Conservation (phyloP, 2,113 vertebrate genomes). For the Raja brachyura region DNA sequence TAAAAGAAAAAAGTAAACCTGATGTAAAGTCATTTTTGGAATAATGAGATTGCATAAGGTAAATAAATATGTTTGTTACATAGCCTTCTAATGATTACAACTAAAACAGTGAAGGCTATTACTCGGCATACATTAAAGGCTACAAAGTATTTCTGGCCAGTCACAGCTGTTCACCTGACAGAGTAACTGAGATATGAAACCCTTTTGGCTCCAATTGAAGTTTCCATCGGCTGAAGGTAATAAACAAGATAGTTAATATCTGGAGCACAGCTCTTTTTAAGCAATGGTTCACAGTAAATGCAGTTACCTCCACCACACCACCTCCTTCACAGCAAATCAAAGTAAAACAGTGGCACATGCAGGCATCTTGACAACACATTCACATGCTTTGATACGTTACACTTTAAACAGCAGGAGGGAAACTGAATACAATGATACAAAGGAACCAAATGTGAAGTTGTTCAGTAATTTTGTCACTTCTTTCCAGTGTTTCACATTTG, state of each 20-base stretch:
- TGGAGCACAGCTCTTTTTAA: not conserved
- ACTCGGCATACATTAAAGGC: not conserved
- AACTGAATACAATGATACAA: not conserved
- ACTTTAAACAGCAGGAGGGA: not conserved
- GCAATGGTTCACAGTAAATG: not conserved
- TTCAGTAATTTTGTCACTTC: not conserved
- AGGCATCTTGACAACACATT: not conserved
- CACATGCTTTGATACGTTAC: not conserved
- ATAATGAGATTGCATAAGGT: not conserved
- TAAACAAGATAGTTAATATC: not conserved
- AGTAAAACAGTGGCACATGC: not conserved
- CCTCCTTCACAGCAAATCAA: not conserved
- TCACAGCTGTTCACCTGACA: conserved; percentile 21
- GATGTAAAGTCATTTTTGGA: not conserved
- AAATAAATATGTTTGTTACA: not conserved
- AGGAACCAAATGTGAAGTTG: not conserved
- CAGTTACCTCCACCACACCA: not conserved
- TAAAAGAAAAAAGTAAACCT: not conserved
- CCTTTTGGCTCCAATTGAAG: conserved; percentile 16
- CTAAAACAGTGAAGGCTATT: not conserved
- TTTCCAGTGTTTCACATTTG: not conserved
- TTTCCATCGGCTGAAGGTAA: conserved; percentile 24
- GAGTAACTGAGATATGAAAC: not conserved
- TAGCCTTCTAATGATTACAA: not conserved
- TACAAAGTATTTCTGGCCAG: not conserved